Percentiles rank a stretch among this genome's conserved stretches.
Evolutionary conservation across 1,140 invertebrate genomes (phyloP).

Genomic region (Drosophila navojoa): DNA sequence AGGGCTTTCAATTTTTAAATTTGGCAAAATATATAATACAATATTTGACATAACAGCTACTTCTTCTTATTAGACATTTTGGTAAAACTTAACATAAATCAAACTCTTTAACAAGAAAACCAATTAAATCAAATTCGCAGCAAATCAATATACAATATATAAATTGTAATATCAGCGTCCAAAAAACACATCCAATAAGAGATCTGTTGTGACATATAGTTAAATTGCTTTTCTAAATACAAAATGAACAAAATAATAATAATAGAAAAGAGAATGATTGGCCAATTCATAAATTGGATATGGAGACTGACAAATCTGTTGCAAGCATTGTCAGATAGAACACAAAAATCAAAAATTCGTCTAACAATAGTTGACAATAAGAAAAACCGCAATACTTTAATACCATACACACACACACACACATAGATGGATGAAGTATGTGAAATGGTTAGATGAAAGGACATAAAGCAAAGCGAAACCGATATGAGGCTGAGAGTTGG

Average conservation of each 20-base stretch:
- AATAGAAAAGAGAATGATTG: slow-evolving; percentile 15
- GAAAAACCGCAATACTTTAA: slow-evolving; percentile 65
- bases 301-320: slow-evolving; percentile 7
- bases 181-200: slow-evolving; percentile 11
- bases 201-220: slow-evolving; percentile 23
- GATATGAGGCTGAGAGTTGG: slow-evolving; percentile 41
- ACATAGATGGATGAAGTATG: slow-evolving; percentile 16
- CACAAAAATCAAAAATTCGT: slow-evolving; percentile 58
- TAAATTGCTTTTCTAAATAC: slow-evolving; percentile 4
- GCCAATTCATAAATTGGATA: slow-evolving; percentile 15
- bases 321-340: slow-evolving; percentile 11
- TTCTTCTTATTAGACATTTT: too few species aligned
- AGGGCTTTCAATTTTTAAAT: too few species aligned
- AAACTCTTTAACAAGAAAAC: neutral
- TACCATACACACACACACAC: slow-evolving; percentile 26
- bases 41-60: too few species aligned
- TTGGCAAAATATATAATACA: too few species aligned
- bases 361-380: slow-evolving; percentile 68
- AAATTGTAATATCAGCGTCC: too few species aligned
- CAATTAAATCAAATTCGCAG: neutral
- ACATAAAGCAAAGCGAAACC: slow-evolving; percentile 49
- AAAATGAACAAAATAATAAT: slow-evolving; percentile 2
- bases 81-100: neutral
- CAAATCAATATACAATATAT: slow-evolving; percentile 6
- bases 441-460: slow-evolving; percentile 59